These are phyloP conservation scores for Drosophila neocordata DNA, from an alignment of 1,140 invertebrate genomes.

Conservation along the genomic window DNA sequence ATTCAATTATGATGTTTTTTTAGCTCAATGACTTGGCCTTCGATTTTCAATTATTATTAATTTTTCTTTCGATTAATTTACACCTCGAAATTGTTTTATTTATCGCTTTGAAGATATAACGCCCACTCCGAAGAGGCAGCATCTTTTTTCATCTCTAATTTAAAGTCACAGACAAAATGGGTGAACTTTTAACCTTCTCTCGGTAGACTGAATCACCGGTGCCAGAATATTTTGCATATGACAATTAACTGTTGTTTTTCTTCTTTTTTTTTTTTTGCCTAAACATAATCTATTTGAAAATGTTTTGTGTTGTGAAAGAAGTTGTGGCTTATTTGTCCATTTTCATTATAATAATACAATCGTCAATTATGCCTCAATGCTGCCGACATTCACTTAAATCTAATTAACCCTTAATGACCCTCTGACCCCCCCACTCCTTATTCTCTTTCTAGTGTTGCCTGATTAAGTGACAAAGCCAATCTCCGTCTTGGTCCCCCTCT, in stretches of 20 bases:
- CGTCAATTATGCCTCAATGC: slow-evolving; percentile 62
- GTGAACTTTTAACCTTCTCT: slow-evolving; percentile 42
- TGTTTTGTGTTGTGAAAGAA: background rate
- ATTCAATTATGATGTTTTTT: slow-evolving; percentile 67
- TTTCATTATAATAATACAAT: slow-evolving; percentile 51
- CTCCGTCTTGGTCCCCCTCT: background rate
- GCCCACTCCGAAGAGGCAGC: slow-evolving; percentile 53
- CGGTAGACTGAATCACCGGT: background rate
- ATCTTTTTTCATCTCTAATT: slow-evolving; percentile 53
- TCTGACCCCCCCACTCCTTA: slow-evolving; percentile 51
- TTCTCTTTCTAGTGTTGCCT: slow-evolving; percentile 15
- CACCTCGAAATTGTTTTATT: slow-evolving; percentile 44
- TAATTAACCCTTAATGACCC: slow-evolving; percentile 75
- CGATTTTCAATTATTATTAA: slow-evolving; percentile 59
- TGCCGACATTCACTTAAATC: slow-evolving; percentile 76
- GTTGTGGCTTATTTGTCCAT: slow-evolving; percentile 53
- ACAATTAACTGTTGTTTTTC: slow-evolving; percentile 18
- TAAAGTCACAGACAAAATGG: slow-evolving; percentile 28
- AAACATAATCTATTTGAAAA: slow-evolving; percentile 18
- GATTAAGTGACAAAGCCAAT: slow-evolving; percentile 54
- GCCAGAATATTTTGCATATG: slow-evolving; percentile 57
- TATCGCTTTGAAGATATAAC: slow-evolving; percentile 20
- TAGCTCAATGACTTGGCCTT: slow-evolving; percentile 49
- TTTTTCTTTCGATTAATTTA: slow-evolving; percentile 54
- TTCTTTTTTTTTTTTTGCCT: background rate